phyloP scores from a whole-genome alignment of 2,113 vertebrate genomes.

The Stictonetta naevosa region DNA sequence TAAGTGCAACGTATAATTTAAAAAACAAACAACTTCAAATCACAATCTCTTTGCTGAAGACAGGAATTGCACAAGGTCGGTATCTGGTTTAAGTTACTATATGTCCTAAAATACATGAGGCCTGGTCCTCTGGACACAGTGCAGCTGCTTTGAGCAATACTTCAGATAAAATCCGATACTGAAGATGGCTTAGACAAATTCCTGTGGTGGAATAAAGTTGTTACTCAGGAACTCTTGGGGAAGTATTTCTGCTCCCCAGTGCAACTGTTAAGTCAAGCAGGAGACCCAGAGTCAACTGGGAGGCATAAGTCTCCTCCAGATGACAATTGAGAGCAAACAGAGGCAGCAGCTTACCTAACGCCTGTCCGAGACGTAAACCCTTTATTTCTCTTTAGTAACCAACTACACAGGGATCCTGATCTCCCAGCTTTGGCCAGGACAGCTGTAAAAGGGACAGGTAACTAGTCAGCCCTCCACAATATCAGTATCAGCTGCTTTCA shows the following conservation, averaged over 20 bases:
- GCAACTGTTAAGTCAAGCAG: background rate
- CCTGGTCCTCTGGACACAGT: conserved; percentile 4
- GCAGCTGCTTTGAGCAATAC: conserved; percentile 54
- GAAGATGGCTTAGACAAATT: conserved; percentile 58
- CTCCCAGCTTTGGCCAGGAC: background rate
- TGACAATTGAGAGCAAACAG: background rate
- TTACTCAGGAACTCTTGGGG: background rate
- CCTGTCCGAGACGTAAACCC: background rate
- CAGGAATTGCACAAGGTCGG: conserved; percentile 39
- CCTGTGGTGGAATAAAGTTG: conserved; percentile 25
- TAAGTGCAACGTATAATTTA: background rate
- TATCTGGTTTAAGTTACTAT: conserved; percentile 50
- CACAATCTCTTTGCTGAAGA: background rate
- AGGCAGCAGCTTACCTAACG: background rate
- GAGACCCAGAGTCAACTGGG: background rate
- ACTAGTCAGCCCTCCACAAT: background rate
- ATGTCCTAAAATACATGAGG: conserved; percentile 51
- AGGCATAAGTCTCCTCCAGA: background rate
- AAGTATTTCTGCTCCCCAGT: background rate
- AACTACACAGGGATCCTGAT: background rate
- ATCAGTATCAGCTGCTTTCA: background rate
- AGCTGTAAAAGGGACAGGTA: background rate
- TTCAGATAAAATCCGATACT: conserved; percentile 51
- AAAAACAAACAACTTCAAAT: conserved; percentile 56
- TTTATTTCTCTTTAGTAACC: background rate